Evolutionary conservation across 23 tunicate genomes (phyloP), one percentile per base, ranked within the genome.

Genomic region (Halocynthia aurantium): DNA sequence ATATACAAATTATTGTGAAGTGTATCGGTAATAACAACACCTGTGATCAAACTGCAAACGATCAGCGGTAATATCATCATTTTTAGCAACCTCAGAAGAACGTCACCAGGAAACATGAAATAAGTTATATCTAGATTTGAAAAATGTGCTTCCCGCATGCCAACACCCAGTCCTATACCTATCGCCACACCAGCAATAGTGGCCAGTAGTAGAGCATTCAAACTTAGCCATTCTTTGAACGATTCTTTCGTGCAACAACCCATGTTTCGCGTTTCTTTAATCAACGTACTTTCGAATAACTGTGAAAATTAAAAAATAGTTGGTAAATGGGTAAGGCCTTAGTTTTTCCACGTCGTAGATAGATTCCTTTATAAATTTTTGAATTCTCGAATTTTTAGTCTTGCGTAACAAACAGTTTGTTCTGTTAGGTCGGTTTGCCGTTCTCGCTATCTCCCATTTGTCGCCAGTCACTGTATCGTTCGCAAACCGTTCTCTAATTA

Each of bases 51-150:
- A 69, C 98, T 92, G 83, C 92, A 89, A 6, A 96, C 76, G 22
- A 96, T 96, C 60, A 90, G 71, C 6, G 99, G 99, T n/a, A 96
- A 71, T 61, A 96, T 91, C 61, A 89, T 80, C 99, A 96, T 88
- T 73, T 96, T 96, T 6, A 96, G 74, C 86, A 85, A 86, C 52
- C 96, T 57, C 20, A 96, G 84, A 4, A 96, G 78, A 52, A 96
- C 72, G 61, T 89, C 91, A 76, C 99, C 99, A 17, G 99, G 99
- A 67, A 96, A 85, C 21, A 87, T 57, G 60, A 93, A 83, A 76
- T 87, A 87, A n/a, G 79, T 53, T 83, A 93, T 87, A 58, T 87
- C 84, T 13, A 87, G 81, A 8, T 87, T 52, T 7, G 93, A 80
- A 19, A 87, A 77, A 40, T 83, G 61, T 5, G 98, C 92, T 70